Evolutionary conservation across 1,140 invertebrate genomes (phyloP).

Genomic region (Hyphantria cunea): DNA sequence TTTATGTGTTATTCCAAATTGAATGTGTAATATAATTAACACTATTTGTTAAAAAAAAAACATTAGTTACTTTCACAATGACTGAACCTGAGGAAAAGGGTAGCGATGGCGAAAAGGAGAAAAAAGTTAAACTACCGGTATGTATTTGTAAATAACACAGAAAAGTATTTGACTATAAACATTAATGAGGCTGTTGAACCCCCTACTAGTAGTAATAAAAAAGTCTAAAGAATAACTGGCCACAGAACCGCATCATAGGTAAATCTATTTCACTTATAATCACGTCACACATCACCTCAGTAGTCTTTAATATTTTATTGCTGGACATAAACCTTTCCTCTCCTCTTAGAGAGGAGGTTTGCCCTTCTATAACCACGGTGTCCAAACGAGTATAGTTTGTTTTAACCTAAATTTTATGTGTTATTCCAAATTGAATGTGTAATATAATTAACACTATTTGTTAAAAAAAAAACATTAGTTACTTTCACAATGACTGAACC

Average conservation of each 20-base stretch:
- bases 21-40: neutral
- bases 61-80: slow-evolving; percentile 19
- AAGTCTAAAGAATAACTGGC: too few species aligned
- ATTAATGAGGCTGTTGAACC: too few species aligned
- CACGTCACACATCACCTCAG: too few species aligned
- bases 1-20: neutral
- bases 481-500: slow-evolving; percentile 40
- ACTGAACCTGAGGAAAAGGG: slow-evolving; percentile 40
- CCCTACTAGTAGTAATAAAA: too few species aligned
- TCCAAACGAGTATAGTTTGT: too few species aligned
- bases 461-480: neutral
- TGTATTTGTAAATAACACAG: slow-evolving; percentile 3
- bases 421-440: neutral
- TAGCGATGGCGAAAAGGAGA: slow-evolving; percentile 60
- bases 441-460: neutral
- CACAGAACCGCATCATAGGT: too few species aligned
- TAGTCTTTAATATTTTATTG: too few species aligned
- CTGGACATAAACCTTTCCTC: too few species aligned
- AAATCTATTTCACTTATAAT: too few species aligned
- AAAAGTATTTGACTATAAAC: too few species aligned
- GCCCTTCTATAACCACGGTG: too few species aligned
- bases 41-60: neutral
- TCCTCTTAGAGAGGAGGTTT: too few species aligned
- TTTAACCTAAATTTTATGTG: neutral
- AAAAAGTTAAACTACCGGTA: slow-evolving; percentile 68